Evolutionary conservation across 2,888 invertebrate genomes (phyloP).

Genomic region (Lithophane ornitopus): DNA sequence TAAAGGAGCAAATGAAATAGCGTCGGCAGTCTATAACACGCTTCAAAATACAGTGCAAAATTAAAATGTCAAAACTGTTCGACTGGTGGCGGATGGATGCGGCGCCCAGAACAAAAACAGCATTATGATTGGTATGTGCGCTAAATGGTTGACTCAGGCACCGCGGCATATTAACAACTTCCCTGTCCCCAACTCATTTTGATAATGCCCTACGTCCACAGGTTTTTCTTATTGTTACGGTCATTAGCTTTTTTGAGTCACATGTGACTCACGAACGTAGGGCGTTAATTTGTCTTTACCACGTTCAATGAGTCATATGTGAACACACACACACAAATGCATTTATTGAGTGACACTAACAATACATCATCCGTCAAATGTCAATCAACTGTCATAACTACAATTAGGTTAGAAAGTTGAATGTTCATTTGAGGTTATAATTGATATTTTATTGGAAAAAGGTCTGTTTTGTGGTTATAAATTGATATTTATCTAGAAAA

Average conservation of each 20-base stretch:
- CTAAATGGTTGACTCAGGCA: too few relatives aligned
- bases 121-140: too few relatives aligned
- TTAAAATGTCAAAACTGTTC: too few relatives aligned
- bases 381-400: conserved; percentile 10
- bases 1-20: too few relatives aligned
- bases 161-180: neutral
- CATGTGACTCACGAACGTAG: conserved; percentile 28
- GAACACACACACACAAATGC: conserved; percentile 7
- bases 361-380: conserved; percentile 7
- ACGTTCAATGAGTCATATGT: conserved; percentile 18
- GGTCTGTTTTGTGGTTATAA: conserved; percentile 13
- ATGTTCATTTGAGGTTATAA: conserved; percentile 24
- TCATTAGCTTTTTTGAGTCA: neutral
- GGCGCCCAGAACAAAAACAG: too few relatives aligned
- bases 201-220: conserved; percentile 13
- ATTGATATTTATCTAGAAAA: conserved; percentile 19
- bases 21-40: too few relatives aligned
- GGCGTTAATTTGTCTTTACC: conserved; percentile 10
- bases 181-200: conserved; percentile 22
- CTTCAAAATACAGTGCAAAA: too few relatives aligned
- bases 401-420: conserved; percentile 12
- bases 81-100: too few relatives aligned
- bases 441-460: conserved; percentile 9
- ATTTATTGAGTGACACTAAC: conserved; percentile 9
- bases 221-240: conserved; percentile 6